phyloP scores from a whole-genome alignment of 2,113 vertebrate genomes.

The Corythaixoides concolor region DNA sequence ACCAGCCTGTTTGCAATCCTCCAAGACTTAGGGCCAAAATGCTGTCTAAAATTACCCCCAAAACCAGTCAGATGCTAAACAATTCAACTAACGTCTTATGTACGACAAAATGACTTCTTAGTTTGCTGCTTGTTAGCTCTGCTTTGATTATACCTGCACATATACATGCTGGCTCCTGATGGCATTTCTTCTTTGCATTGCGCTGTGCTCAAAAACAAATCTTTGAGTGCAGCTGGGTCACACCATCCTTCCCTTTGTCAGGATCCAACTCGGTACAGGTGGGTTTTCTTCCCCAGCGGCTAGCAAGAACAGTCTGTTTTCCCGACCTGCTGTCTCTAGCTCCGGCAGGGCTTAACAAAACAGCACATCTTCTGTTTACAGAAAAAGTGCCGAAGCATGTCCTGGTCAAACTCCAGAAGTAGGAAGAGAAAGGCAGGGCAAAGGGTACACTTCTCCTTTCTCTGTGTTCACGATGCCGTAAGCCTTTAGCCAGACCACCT shows the following conservation, averaged over 20 bases:
- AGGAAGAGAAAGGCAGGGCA: neutral
- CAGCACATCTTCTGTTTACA: neutral
- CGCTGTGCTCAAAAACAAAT: neutral
- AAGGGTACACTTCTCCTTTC: neutral
- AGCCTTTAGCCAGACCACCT: neutral
- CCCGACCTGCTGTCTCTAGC: neutral
- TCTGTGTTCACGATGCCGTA: rapidly evolving
- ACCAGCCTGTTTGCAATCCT: neutral
- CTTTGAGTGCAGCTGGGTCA: neutral
- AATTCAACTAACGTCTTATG: neutral
- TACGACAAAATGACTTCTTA: neutral
- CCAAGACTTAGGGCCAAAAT: neutral
- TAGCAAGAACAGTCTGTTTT: rapidly evolving
- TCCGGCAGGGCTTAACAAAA: neutral
- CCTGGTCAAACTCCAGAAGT: neutral
- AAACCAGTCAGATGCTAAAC: neutral
- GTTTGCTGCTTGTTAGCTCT: neutral
- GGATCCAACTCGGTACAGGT: neutral
- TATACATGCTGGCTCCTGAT: neutral
- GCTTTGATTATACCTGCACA: neutral
- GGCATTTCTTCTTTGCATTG: neutral
- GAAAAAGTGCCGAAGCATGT: neutral
- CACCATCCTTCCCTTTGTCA: neutral
- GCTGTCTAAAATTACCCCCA: neutral
- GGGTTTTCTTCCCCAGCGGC: neutral